Evolutionary conservation across 2,797 vertebrate species (phyloP).

Genomic region (Chromobotia macracanthus): DNA sequence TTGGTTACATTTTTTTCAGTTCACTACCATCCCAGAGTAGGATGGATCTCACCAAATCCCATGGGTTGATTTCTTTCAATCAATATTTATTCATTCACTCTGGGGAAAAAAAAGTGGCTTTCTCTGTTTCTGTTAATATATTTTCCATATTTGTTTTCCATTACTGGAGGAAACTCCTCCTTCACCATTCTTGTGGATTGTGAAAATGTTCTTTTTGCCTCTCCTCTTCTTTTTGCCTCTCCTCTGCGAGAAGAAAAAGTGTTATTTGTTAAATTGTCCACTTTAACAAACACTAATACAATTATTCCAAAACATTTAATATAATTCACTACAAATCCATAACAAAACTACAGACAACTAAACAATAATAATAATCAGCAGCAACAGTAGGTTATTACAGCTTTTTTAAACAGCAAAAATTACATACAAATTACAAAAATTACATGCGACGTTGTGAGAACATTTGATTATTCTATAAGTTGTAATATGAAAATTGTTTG

Average conservation of each 20-base stretch:
- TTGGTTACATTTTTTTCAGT: constrained; percentile 51
- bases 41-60: constrained; percentile 47
- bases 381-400: background rate
- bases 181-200: constrained; percentile 33
- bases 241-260: constrained; percentile 51
- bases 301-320: background rate
- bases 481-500: no score
- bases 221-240: constrained; percentile 53
- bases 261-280: constrained; percentile 21
- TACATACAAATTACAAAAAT: no score
- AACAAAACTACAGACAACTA: background rate
- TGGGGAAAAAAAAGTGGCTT: constrained; percentile 17
- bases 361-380: background rate
- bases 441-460: no score
- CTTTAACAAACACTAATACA: background rate
- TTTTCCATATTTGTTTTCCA: constrained; percentile 33
- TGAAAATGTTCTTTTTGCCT: constrained; percentile 36
- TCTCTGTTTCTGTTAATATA: constrained; percentile 42
- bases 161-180: constrained; percentile 34
- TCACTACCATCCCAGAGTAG: constrained; percentile 38
- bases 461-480: no score
- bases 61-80: constrained; percentile 44
- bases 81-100: constrained; percentile 35
- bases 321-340: no score
- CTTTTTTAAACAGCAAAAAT: background rate